phyloP scores from a whole-genome alignment of 2,113 vertebrate species.

The Dromas ardeola region DNA sequence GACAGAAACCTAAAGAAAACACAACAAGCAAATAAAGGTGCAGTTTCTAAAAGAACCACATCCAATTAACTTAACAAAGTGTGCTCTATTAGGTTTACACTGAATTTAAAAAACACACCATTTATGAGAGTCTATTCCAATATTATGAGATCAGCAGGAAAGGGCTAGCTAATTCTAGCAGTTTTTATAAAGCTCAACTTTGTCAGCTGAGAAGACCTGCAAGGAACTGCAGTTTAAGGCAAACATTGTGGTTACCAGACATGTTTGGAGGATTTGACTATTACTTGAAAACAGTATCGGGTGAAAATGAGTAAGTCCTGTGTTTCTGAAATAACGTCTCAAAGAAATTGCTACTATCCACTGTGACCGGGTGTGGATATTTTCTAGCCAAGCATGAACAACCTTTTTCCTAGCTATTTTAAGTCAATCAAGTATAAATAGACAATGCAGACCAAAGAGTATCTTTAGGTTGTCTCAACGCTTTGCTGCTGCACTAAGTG shows the following conservation, averaged over 20 bases:
- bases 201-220: slow-evolving; percentile 62
- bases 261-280: slow-evolving; percentile 59
- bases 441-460: not conserved
- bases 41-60: slow-evolving; percentile 34
- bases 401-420: slow-evolving; percentile 37
- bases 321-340: slow-evolving; percentile 50
- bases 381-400: slow-evolving; percentile 46
- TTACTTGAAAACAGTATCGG: slow-evolving; percentile 54
- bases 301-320: slow-evolving; percentile 66
- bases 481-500: not conserved
- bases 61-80: slow-evolving; percentile 23
- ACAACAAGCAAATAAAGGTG: slow-evolving; percentile 58
- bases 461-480: not conserved
- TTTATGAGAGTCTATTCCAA: slow-evolving; percentile 64
- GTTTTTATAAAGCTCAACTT: slow-evolving; percentile 68
- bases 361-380: slow-evolving; percentile 7
- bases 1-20: slow-evolving; percentile 45
- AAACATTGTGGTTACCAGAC: slow-evolving; percentile 72
- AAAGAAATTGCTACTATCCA: slow-evolving; percentile 52
- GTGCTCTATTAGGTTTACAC: slow-evolving; percentile 54
- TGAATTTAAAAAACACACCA: slow-evolving; percentile 25
- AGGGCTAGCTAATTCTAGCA: slow-evolving; percentile 68
- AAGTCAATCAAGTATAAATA: slow-evolving; percentile 12
- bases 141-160: slow-evolving; percentile 62
- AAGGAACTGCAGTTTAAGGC: slow-evolving; percentile 58